Percentiles rank a stretch among this genome's conserved stretches.
Evolutionary conservation across 2,888 invertebrate genomes (phyloP).

Genomic region (Frankliniella fusca): DNA sequence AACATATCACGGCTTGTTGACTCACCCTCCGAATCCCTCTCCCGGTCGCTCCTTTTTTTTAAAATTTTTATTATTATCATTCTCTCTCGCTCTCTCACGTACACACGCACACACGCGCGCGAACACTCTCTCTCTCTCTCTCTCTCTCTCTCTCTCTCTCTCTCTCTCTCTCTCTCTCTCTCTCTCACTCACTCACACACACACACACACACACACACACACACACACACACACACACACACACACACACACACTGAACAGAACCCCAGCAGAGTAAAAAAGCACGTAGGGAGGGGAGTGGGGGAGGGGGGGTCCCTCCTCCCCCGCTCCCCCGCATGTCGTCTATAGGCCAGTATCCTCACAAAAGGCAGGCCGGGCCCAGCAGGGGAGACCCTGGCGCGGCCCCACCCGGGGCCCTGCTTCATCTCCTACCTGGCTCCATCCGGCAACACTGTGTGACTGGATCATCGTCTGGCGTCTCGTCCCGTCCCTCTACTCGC

Average conservation of each 20-base stretch:
- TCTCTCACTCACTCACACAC: not conserved
- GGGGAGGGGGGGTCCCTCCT: not conserved
- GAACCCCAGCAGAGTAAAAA: not conserved
- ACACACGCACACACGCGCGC: too few species aligned
- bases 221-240: too few species aligned
- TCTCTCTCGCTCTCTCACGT: not conserved
- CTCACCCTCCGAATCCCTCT: not conserved
- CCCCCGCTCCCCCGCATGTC: not conserved
- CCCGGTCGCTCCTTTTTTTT: not conserved
- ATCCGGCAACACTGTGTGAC: not conserved
- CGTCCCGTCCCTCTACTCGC: too few species aligned
- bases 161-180: not conserved
- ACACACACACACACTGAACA: not conserved
- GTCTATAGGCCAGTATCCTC: not conserved
- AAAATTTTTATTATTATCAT: not conserved
- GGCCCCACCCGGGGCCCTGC: not conserved
- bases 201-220: too few species aligned
- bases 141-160: not conserved
- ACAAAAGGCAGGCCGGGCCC: not conserved
- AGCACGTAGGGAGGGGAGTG: not conserved
- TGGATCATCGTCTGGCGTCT: too few species aligned
- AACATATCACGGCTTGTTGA: slow-evolving; percentile 26
- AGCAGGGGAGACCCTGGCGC: not conserved
- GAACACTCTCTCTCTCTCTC: not conserved
- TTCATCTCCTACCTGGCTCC: not conserved